Evolutionary conservation across 1,140 invertebrate genomes (phyloP).

Genomic region (Leptoteleia sp.): DNA sequence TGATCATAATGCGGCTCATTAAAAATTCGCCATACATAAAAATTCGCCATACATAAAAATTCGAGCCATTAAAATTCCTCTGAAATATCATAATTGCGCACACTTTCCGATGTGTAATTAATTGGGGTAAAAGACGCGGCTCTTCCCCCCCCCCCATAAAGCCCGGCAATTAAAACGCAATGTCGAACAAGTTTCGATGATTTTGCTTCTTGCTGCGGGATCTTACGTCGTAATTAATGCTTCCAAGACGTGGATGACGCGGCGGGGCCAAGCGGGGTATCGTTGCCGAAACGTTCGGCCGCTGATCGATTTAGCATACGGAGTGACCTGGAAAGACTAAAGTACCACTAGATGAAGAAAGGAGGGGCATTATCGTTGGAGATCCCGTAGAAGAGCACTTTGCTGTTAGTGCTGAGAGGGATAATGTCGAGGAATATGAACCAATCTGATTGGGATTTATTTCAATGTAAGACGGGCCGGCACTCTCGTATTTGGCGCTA

Average conservation of each 20-base stretch:
- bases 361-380: slow-evolving; percentile 62
- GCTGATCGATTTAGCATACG: slow-evolving; percentile 62
- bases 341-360: slow-evolving; percentile 66
- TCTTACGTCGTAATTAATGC: slow-evolving; percentile 60
- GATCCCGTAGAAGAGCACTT: slow-evolving; percentile 42
- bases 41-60: slow-evolving; percentile 10
- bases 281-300: slow-evolving; percentile 50
- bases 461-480: slow-evolving; percentile 45
- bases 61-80: slow-evolving; percentile 34
- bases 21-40: too few species aligned
- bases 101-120: slow-evolving; percentile 52
- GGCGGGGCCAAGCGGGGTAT: slow-evolving; percentile 8
- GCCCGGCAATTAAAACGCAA: slow-evolving; percentile 51
- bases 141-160: too few species aligned
- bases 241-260: slow-evolving; percentile 46
- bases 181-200: slow-evolving; percentile 59
- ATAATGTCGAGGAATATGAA: slow-evolving; percentile 56
- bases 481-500: slow-evolving; percentile 24
- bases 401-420: slow-evolving; percentile 38
- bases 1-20: slow-evolving; percentile 20
- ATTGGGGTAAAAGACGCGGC: slow-evolving; percentile 29
- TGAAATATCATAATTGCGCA: slow-evolving; percentile 45
- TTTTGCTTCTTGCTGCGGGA: slow-evolving; percentile 41
- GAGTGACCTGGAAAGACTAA: slow-evolving; percentile 65
- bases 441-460: slow-evolving; percentile 62